These are phyloP conservation scores for Nannospalax galili DNA, from an alignment of 2,113 vertebrate genomes.

Conservation along the genomic window DNA sequence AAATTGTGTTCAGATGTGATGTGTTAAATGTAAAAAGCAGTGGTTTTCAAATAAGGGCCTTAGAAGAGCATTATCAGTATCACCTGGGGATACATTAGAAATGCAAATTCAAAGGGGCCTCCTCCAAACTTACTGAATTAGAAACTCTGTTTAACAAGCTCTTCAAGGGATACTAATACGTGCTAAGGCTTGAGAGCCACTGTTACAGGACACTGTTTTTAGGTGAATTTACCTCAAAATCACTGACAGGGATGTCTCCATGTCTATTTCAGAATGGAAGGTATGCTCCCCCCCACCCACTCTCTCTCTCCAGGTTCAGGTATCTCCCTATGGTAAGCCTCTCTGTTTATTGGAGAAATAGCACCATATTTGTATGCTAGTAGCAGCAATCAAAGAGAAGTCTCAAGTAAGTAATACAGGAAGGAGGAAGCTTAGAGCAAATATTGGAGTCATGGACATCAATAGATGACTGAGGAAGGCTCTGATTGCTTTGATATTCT, in stretches of 20 bases:
- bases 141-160: conserved; percentile 5
- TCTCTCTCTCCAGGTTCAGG: background rate
- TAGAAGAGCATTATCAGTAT: background rate
- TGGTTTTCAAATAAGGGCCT: background rate
- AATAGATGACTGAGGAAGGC: background rate
- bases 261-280: background rate
- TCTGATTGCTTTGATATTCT: background rate
- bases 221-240: conserved; percentile 8
- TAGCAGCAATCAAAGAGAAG: background rate
- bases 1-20: background rate
- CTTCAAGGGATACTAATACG: background rate
- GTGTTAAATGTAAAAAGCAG: background rate
- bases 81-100: background rate
- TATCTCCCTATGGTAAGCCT: background rate
- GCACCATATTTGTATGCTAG: background rate
- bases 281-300: background rate
- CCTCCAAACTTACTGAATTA: background rate
- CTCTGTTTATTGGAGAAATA: background rate
- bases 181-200: background rate
- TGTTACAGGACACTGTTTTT: background rate
- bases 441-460: background rate
- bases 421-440: background rate
- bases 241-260: background rate
- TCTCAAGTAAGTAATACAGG: background rate
- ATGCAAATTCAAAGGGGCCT: background rate